phyloP scores from a whole-genome alignment of 2,888 invertebrate species.

The Pogonocherus hispidulus region DNA sequence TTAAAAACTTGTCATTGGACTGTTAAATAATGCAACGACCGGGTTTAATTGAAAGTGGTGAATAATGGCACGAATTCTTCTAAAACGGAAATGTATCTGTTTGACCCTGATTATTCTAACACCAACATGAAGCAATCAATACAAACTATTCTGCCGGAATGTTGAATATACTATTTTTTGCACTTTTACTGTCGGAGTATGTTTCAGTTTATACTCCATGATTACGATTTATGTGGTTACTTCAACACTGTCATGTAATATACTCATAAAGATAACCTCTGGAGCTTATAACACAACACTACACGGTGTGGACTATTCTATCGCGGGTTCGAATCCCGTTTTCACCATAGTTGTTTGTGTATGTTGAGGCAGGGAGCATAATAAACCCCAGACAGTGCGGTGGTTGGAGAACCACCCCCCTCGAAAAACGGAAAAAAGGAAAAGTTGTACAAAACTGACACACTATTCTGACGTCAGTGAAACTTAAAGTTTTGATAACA shows the following conservation, averaged over 20 bases:
- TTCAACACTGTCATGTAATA: not conserved
- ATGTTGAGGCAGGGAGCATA: too few species aligned
- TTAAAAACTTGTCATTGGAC: not conserved
- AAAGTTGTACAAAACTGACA: too few species aligned
- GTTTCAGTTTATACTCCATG: not conserved
- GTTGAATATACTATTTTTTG: not conserved
- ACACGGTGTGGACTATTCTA: too few species aligned
- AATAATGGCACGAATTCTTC: not conserved
- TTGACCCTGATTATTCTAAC: conserved; percentile 4
- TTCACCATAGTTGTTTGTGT: too few species aligned
- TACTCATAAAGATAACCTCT: too few species aligned
- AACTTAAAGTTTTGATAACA: too few species aligned
- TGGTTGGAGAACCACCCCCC: too few species aligned
- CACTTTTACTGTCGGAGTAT: not conserved
- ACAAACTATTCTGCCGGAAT: not conserved
- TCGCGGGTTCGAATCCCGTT: too few species aligned
- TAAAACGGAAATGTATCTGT: conserved; percentile 1
- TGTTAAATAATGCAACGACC: not conserved
- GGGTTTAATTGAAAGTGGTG: conserved; percentile 1
- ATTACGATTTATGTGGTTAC: not conserved
- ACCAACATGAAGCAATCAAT: conserved; percentile 11
- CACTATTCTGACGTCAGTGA: too few species aligned
- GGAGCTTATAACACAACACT: too few species aligned
- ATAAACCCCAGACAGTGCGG: too few species aligned
- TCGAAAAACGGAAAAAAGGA: too few species aligned